Base-by-base conservation (phyloP, 2,888 invertebrate genomes). In the Pristionchus mayeri region DNA sequence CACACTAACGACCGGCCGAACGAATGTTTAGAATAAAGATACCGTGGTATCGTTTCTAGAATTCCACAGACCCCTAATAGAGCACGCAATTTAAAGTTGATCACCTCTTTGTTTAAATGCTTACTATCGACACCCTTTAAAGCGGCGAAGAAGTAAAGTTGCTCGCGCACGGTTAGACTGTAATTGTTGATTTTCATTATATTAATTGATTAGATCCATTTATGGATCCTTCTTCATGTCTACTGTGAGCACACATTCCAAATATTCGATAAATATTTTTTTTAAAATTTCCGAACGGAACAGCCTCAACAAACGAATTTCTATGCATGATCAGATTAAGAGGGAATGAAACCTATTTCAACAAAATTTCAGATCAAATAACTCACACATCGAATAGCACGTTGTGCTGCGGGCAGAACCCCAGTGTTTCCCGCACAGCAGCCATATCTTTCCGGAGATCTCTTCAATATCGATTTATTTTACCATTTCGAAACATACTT, bases 351-450 rank as follows among this genome's bases (percentile, higher is more conserved):
- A n/a, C n/a, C n/a, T n/a, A n/a, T n/a, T n/a, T n/a, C n/a, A n/a
- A 60, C 30, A 9, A 60, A 60, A 60, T 9, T n/a, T 4, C 27
- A 4, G 18, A 30, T 11, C 6, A 78, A 78, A 27, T 78, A 48
- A 88, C 92, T 88, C 89, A 94, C 93, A 93, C 93, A 86, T 94
- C 94, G 93, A 95, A 95, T 18, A 97, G 94, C 83, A 97, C 96
- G 93, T 97, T 97, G 86, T 95, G 95, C 93, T 97, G 97, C 30
- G 96, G 96, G 92, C 97, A 97, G 91, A 96, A 95, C 87, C 97
- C 97, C 57, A 96, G 94, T 87, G 95, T 95, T 86, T 95, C 94
- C 52, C 96, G 94, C 86, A 96, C 95, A 54, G 94, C 93, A 18
- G 94, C 93, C 90, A 95, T 95, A 86, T 96, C 94, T 0, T 94